A percentile compares a stretch with the other conserved stretches of the same genome.
These are phyloP conservation scores for Callyntrura sp. DNA, from an alignment of 2,888 invertebrate species.

Conservation along the genomic window DNA sequence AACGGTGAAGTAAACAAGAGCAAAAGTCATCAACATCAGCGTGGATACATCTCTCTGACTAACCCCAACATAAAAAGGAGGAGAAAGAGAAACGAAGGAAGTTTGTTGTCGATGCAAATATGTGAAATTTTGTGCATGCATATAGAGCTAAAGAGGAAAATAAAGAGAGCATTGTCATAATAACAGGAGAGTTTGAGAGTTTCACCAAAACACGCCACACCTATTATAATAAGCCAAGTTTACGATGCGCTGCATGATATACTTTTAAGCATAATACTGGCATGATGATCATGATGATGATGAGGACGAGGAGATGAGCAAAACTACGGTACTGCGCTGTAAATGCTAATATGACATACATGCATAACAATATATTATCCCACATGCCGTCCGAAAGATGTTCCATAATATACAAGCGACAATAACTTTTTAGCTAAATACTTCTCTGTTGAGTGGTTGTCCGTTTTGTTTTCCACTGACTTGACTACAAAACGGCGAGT, in stretches of 20 bases:
- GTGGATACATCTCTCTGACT: neutral
- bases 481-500: too few relatives aligned
- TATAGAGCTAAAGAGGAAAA: neutral
- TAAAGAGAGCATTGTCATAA: neutral
- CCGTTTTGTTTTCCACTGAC: neutral
- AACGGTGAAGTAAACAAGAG: constrained; percentile 69
- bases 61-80: constrained; percentile 5
- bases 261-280: neutral
- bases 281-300: constrained; percentile 6
- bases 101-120: neutral
- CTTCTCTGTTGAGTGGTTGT: constrained; percentile 26
- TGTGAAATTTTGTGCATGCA: neutral
- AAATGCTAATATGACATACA: constrained; percentile 26
- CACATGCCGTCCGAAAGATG: neutral
- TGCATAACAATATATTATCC: neutral
- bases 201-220: constrained; percentile 40
- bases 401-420: constrained; percentile 28
- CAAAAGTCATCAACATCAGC: constrained; percentile 59
- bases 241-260: constrained; percentile 47
- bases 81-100: neutral
- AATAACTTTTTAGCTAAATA: constrained; percentile 26
- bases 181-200: neutral
- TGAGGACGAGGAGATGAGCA: neutral
- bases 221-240: constrained; percentile 37
- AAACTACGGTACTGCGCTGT: constrained; percentile 19